Evolutionary conservation across 2,888 invertebrate genomes (phyloP).

Genomic region (Allygus modestus): DNA sequence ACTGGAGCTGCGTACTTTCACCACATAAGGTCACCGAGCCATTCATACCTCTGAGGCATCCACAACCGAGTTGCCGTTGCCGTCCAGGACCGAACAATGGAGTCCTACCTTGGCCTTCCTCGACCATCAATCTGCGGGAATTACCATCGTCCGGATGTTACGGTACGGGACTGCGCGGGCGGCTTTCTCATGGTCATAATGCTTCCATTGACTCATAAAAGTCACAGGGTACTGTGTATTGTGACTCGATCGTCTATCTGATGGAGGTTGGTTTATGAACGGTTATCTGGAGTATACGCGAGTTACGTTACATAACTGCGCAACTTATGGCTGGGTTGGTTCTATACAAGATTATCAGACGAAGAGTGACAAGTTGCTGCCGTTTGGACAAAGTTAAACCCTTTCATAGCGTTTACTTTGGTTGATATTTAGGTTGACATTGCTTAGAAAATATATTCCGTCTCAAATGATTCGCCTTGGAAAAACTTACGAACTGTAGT

Average conservation of each 20-base stretch:
- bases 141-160: neutral
- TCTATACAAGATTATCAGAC: no score
- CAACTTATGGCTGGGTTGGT: no score
- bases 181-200: neutral
- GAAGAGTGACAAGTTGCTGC: no score
- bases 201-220: slow-evolving; percentile 19
- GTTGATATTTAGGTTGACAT: no score
- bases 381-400: no score
- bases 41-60: slow-evolving; percentile 11
- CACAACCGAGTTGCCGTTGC: neutral
- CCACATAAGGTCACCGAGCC: slow-evolving; percentile 31
- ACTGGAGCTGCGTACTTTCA: slow-evolving; percentile 19
- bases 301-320: no score
- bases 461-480: no score
- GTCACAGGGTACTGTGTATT: neutral
- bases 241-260: neutral
- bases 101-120: slow-evolving; percentile 15
- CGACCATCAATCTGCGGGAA: neutral
- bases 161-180: neutral
- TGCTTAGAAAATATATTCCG: no score
- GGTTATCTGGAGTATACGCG: no score
- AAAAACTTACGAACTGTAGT: no score
- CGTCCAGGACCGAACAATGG: slow-evolving; percentile 8
- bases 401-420: no score
- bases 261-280: no score